Evolutionary conservation across 2,113 vertebrate species (phyloP).

Genomic region (Burhinus oedicnemus): DNA sequence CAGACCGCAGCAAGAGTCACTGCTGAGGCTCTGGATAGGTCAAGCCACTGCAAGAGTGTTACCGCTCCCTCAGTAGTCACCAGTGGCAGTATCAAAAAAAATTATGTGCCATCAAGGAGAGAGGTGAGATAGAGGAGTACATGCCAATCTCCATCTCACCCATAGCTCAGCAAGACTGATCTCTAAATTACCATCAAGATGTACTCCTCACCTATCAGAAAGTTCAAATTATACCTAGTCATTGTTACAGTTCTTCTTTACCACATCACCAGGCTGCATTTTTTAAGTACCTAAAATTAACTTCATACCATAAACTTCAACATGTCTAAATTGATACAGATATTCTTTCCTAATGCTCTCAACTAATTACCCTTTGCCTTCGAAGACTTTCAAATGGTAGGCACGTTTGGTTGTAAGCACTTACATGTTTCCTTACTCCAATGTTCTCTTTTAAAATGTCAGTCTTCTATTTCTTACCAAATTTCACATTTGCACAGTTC

Average conservation of each 20-base stretch:
- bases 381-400: not conserved
- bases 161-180: not conserved
- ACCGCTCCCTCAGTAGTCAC: not conserved
- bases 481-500: not conserved
- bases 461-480: not conserved
- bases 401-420: not conserved
- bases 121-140: accelerated
- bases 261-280: not conserved
- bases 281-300: not conserved
- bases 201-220: not conserved
- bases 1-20: not conserved
- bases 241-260: not conserved
- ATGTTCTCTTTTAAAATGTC: not conserved
- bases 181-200: not conserved
- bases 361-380: not conserved
- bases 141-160: not conserved
- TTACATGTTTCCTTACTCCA: not conserved
- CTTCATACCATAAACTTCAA: not conserved
- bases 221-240: not conserved
- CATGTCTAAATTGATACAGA: not conserved
- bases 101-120: not conserved
- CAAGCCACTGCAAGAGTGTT: not conserved
- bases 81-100: not conserved
- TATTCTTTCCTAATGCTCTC: not conserved
- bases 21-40: not conserved